Evolutionary conservation across 1,140 invertebrate genomes (phyloP).

Genomic region (Hestina assimilis): DNA sequence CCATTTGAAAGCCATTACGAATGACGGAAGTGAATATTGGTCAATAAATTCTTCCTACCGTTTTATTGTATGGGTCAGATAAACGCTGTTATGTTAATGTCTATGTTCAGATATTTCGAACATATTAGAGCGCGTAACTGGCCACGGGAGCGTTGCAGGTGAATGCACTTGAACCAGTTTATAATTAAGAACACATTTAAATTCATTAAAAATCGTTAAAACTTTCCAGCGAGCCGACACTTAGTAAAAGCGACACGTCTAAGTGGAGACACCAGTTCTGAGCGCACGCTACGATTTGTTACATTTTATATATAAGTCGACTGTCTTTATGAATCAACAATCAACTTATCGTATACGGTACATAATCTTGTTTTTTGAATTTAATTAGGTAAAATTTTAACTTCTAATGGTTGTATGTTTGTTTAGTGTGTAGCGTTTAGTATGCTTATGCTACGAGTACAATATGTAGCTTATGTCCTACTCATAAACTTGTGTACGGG

Average conservation of each 20-base stretch:
- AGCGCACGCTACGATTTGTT: slow-evolving; percentile 17
- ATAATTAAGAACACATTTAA: slow-evolving; percentile 71
- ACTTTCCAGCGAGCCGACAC: slow-evolving; percentile 51
- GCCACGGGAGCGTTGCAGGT: slow-evolving; percentile 38
- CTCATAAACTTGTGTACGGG: too few relatives aligned
- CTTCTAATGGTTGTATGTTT: too few relatives aligned
- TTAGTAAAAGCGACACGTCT: slow-evolving; percentile 45
- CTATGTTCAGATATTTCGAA: slow-evolving; percentile 21
- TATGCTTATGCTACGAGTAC: too few relatives aligned
- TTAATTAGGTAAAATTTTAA: too few relatives aligned
- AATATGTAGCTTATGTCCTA: too few relatives aligned
- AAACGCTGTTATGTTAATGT: slow-evolving; percentile 17
- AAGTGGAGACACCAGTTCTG: slow-evolving; percentile 48
- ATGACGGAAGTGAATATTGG: slow-evolving; percentile 10
- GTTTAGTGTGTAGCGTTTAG: too few relatives aligned
- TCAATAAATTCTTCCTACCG: slow-evolving; percentile 20
- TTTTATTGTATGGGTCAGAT: slow-evolving; percentile 13
- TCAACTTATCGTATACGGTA: slow-evolving; percentile 3
- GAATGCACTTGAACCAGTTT: slow-evolving; percentile 65
- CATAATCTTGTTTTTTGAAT: too few relatives aligned
- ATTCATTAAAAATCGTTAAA: slow-evolving; percentile 72
- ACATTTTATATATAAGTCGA: slow-evolving; percentile 20
- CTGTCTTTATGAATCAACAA: slow-evolving; percentile 10
- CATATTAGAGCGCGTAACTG: slow-evolving; percentile 32
- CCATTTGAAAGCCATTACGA: not conserved